These are phyloP conservation scores for Gymnoscelis rufifasciata DNA, from an alignment of 2,888 invertebrate genomes.

Conservation along the genomic window DNA sequence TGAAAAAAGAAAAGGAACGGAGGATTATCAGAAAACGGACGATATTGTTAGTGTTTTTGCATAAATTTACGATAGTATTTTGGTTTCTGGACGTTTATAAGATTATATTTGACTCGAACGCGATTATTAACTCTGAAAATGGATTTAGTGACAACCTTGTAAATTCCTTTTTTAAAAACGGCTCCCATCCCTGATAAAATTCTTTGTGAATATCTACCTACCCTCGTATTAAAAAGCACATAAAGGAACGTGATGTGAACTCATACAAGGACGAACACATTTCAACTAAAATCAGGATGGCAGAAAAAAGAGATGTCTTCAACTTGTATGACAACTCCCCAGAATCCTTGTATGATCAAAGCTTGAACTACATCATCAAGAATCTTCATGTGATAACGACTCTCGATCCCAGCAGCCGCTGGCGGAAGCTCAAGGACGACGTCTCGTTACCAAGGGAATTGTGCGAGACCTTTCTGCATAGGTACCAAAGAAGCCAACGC, in stretches of 20 bases:
- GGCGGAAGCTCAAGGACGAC: slow-evolving; percentile 77
- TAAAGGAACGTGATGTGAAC: slow-evolving; percentile 14
- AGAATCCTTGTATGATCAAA: slow-evolving; percentile 81
- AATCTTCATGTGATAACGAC: slow-evolving; percentile 81
- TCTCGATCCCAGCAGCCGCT: slow-evolving; percentile 61
- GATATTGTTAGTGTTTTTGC: not conserved
- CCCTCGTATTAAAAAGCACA: slow-evolving; percentile 6
- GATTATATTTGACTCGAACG: not conserved
- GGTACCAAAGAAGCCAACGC: slow-evolving; percentile 75
- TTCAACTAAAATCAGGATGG: slow-evolving; percentile 41
- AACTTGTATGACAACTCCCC: slow-evolving; percentile 66
- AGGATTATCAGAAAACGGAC: too few relatives aligned
- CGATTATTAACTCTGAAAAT: not conserved
- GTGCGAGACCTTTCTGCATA: slow-evolving; percentile 83
- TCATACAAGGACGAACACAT: slow-evolving; percentile 1
- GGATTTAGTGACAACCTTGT: slow-evolving; percentile 5
- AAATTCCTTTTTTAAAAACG: slow-evolving; percentile 2
- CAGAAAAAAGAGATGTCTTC: slow-evolving; percentile 41
- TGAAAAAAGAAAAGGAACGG: too few relatives aligned
- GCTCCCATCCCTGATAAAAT: not conserved
- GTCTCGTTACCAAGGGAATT: slow-evolving; percentile 84
- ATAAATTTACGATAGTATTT: not conserved
- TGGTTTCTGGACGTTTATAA: not conserved
- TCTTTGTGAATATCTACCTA: not conserved
- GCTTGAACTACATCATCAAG: slow-evolving; percentile 80